Evolutionary conservation across 1,140 invertebrate species (phyloP), one percentile per base, ranked within the genome.

Genomic region (Drosophila orena): DNA sequence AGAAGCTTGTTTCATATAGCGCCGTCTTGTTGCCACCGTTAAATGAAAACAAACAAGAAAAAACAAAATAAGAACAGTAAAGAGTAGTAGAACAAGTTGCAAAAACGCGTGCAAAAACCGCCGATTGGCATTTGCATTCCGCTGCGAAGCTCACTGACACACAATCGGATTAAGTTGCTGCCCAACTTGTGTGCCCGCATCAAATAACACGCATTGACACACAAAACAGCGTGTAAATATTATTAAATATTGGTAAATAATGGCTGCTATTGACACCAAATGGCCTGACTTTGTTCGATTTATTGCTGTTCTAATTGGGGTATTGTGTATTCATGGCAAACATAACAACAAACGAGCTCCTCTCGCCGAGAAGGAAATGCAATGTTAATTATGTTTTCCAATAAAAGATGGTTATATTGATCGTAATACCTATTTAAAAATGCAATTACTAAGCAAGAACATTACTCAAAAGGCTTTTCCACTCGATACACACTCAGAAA

Each of bases 1-100:
- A 75, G 70, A 70, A 70, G 55, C 70, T 79, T 84, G 70, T 79
- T 84, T 71, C 84, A 66, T 80, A 71, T 85, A 85, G 59, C 81
- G 77, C 49, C 55, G 61, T 62, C 30, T 30, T 30, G 30, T 8
- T 30, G 8, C 30, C 30, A 30, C 30, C 30, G 30, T 30, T 30
- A 8, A 30, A 30, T 30, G 30, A 8, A 10, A 30, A 30, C 30
- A 30, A 30, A 30, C 17, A 17, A 17, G 1, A 17, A 17, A 17
- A 17, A 17, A 17, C 17, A 8, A 30, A 30, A 30, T 54, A 77
- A 44, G 53, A 37, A 37, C 47, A 17, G 40, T 27, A 37, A n/a
- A 17, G 24, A 56, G 30, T 14, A 35, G 42, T 44, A 43, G 10
- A 20, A 43, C 7, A 43, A 43, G 15, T 15, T 17, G 11, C 38